Conservation (phyloP, 2,113 vertebrate genomes). For the Pseudorhombus dupliciocellatus region DNA sequence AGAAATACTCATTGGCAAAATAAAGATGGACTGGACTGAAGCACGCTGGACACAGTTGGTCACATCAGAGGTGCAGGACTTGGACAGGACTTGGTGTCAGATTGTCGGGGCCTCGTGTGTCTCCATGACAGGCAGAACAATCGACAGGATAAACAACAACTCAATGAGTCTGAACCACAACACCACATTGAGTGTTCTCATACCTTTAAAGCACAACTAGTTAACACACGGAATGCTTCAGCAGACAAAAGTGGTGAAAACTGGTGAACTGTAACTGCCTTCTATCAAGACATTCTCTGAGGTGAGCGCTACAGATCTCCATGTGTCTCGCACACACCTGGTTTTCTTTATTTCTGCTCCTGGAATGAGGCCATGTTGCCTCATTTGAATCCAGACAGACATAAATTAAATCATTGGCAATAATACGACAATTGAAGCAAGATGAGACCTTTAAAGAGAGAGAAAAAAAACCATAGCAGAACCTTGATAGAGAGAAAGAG, state of each 20-base stretch:
- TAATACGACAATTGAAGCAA: conserved; percentile 10
- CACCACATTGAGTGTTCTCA: no score
- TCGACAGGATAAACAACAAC: no score
- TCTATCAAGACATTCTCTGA: not conserved
- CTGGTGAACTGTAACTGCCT: not conserved
- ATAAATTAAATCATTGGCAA: conserved; percentile 8
- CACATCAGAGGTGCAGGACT: no score
- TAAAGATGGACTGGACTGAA: no score
- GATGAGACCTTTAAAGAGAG: conserved; percentile 2
- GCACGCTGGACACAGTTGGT: no score
- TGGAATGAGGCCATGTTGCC: not conserved
- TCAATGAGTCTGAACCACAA: no score
- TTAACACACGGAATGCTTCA: not conserved
- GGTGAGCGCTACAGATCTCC: no score
- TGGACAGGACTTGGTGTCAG: no score
- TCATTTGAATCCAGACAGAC: conserved; percentile 7
- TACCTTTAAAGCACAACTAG: not conserved
- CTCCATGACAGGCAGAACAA: no score
- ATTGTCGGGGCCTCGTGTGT: no score
- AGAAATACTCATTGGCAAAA: no score
- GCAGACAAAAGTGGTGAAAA: not conserved
- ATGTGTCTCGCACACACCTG: not conserved
- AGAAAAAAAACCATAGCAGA: not conserved
- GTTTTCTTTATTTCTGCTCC: not conserved
- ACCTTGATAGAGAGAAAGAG: not conserved